Percentiles rank a stretch among this genome's conserved stretches.
phyloP scores from a whole-genome alignment of 2,888 invertebrate species.

The Drosophila vallismaia region DNA sequence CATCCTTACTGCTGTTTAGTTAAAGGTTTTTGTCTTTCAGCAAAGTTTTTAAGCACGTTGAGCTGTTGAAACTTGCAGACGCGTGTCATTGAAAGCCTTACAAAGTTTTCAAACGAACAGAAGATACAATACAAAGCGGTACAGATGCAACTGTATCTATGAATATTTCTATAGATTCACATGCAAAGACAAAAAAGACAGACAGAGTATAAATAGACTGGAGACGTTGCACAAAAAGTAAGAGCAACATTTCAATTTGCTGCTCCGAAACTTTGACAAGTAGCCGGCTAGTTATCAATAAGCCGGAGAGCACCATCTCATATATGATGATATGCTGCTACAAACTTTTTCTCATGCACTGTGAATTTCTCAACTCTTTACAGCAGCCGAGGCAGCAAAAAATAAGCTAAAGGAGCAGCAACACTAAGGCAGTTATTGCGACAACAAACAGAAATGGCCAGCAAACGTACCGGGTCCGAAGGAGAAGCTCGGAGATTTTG shows the following conservation, averaged over 20 bases:
- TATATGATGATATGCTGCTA: slow-evolving; percentile 60
- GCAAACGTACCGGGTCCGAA: slow-evolving; percentile 20
- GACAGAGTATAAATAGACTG: slow-evolving; percentile 25
- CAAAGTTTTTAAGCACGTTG: slow-evolving; percentile 70
- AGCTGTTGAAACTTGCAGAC: slow-evolving; percentile 55
- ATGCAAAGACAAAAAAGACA: slow-evolving; percentile 38
- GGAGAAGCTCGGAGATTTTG: slow-evolving; percentile 15
- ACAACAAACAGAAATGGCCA: slow-evolving; percentile 44
- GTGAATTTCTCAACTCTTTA: slow-evolving; percentile 42
- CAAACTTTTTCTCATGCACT: slow-evolving; percentile 49
- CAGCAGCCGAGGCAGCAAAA: slow-evolving; percentile 44
- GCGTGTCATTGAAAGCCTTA: slow-evolving; percentile 62
- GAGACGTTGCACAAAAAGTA: slow-evolving; percentile 13
- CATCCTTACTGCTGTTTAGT: slow-evolving; percentile 47
- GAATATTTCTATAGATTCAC: slow-evolving; percentile 1
- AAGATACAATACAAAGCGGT: slow-evolving; percentile 4
- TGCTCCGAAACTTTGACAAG: slow-evolving; percentile 48
- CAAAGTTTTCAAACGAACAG: slow-evolving; percentile 55
- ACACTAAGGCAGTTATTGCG: slow-evolving; percentile 24
- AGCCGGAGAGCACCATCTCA: slow-evolving; percentile 52
- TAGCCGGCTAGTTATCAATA: slow-evolving; percentile 62
- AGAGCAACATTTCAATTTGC: slow-evolving; percentile 55
- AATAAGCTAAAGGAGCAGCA: slow-evolving; percentile 1
- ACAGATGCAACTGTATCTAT: slow-evolving; percentile 2
- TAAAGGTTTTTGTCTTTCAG: slow-evolving; percentile 62